These are phyloP conservation scores for Clarias pachynema DNA, from an alignment of 2,797 vertebrate species.

Conservation along the genomic window DNA sequence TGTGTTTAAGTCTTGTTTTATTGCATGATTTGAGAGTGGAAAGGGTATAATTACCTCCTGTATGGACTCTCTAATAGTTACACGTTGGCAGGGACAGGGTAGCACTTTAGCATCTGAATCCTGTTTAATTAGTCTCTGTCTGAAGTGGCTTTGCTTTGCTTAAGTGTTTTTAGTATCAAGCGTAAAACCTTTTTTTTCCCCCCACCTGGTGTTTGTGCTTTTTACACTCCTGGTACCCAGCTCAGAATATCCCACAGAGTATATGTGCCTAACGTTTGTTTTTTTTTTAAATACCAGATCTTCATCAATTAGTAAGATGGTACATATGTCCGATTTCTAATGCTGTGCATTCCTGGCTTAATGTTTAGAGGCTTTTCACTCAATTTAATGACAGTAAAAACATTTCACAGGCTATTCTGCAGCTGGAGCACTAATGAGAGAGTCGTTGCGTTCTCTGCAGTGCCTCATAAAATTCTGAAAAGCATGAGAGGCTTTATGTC, in stretches of 20 bases:
- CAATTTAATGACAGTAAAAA: constrained; percentile 42
- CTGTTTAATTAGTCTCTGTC: constrained; percentile 68
- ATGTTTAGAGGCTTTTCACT: constrained; percentile 47
- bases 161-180: constrained; percentile 23
- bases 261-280: neutral
- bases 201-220: neutral
- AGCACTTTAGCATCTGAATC: constrained; percentile 71
- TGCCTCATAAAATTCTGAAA: constrained; percentile 40
- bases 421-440: constrained; percentile 35
- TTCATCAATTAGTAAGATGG: constrained; percentile 43
- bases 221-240: constrained; percentile 16
- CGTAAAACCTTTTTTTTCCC: neutral
- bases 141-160: constrained; percentile 46
- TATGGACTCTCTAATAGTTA: constrained; percentile 69
- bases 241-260: neutral
- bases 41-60: constrained; percentile 70
- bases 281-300: constrained; percentile 22
- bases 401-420: constrained; percentile 35
- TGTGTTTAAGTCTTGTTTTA: constrained; percentile 73
- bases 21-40: constrained; percentile 62
- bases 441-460: constrained; percentile 18
- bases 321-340: constrained; percentile 47
- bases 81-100: constrained; percentile 58
- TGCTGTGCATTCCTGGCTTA: constrained; percentile 44
- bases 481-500: constrained; percentile 41